Base-by-base conservation (phyloP, 2,113 vertebrate species). In the Rhinopomastus cyanomelas region DNA sequence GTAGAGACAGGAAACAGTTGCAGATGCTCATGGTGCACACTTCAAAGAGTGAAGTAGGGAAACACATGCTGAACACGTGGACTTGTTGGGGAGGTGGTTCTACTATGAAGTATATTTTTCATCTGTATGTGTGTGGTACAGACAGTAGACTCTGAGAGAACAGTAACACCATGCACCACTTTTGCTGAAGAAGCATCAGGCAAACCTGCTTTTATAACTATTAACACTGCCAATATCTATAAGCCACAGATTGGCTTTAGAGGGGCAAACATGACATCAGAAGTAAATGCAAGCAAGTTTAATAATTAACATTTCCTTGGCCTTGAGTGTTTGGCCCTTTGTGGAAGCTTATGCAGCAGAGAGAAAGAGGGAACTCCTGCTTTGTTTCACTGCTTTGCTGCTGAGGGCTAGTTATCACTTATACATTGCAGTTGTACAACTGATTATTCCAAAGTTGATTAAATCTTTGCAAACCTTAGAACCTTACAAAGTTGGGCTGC, bases 11-110 rank as follows among this genome's bases (percentile, higher is more conserved):
- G 60, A 88, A 94, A 71, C 25, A n/a, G 84, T 92, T 82, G 86
- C 78, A 74, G 72, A 81, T 73, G 71, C 6, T 93, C 78, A 88
- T 57, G 71, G 66, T 16, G 64, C 64, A 64, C 21, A 65, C 86
- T 93, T 95, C 90, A 92, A 95, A 93, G 66, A 39, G 46, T 56
- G 72, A 86, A 56, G 80, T 81, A 93, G 79, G 64, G 91, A 95
- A 85, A 68, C 82, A 91, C 32, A 21, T 93, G 87, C 74, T 72
- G 64, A 90, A 87, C 80, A 68, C 78, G 75, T 92, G 88, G 62
- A 39, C 14, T 49, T 87, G 39, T 11, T 17, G 21, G 18, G 23
- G 29, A 16, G 48, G 36, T 61, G 59, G 26, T 87, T 93, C 69
- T 94, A 49, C 77, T 52, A 53, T 36, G 52, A 26, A 39, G 49